Percentiles rank a stretch among this genome's conserved stretches.
Conservation (phyloP, 2,113 vertebrate genomes). For the Parus major region DNA sequence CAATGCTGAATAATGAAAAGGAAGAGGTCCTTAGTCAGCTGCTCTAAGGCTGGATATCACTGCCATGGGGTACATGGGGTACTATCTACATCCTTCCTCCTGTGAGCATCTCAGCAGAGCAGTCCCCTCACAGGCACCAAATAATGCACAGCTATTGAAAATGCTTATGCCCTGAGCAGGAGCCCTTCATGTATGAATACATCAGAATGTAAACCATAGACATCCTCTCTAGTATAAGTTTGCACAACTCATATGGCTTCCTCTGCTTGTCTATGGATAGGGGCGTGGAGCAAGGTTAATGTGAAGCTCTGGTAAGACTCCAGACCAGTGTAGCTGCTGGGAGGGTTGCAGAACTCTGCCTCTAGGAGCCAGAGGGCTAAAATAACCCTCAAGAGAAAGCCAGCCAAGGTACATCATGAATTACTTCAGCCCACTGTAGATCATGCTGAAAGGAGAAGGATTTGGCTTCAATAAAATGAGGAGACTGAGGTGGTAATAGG, state of each 20-base stretch:
- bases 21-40: not conserved
- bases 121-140: not conserved
- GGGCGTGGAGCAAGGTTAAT: not conserved
- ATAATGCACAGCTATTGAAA: not conserved
- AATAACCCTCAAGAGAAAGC: not conserved
- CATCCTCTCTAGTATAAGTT: not conserved
- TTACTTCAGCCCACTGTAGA: not conserved
- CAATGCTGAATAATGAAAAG: not conserved
- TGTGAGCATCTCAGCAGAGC: not conserved
- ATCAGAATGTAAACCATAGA: not conserved
- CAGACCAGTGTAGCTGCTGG: not conserved
- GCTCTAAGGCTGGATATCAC: not conserved
- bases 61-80: rapidly evolving
- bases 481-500: not conserved
- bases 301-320: not conserved
- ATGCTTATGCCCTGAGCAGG: not conserved
- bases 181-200: not conserved
- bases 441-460: not conserved
- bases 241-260: not conserved
- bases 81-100: not conserved
- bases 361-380: not conserved
- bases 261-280: not conserved
- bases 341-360: not conserved
- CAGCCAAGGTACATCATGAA: not conserved
- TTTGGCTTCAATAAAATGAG: not conserved